phyloP scores from a whole-genome alignment of 2,797 vertebrate genomes.

The Sarcoramphus papa region DNA sequence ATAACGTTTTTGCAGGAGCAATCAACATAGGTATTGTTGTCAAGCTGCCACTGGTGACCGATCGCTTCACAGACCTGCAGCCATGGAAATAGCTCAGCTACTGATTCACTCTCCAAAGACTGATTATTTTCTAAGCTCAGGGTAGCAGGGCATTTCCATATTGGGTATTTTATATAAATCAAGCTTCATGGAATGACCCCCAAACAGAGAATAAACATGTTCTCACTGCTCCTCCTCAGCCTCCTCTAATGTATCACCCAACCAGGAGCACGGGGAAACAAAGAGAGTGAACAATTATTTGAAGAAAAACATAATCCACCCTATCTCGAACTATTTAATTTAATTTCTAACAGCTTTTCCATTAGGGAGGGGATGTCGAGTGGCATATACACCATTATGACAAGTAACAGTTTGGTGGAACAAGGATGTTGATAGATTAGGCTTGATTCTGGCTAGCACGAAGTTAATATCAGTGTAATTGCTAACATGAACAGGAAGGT shows the following conservation, averaged over 20 bases:
- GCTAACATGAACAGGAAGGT: background rate
- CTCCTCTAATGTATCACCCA: background rate
- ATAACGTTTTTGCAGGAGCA: background rate
- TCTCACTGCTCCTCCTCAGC: background rate
- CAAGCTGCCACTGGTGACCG: background rate
- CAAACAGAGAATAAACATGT: background rate
- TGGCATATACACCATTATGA: background rate
- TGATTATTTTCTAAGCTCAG: background rate
- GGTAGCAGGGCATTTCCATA: background rate
- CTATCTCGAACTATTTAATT: background rate
- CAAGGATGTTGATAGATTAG: background rate
- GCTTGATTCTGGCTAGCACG: background rate
- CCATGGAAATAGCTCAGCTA: background rate
- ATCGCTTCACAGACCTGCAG: background rate
- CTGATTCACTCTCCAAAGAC: background rate
- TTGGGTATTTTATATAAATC: background rate
- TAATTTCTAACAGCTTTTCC: background rate
- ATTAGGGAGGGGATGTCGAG: background rate
- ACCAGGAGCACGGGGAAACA: background rate
- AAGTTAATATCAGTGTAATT: background rate
- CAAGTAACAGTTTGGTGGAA: background rate
- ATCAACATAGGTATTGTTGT: background rate
- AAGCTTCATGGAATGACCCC: background rate
- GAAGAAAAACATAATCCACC: background rate
- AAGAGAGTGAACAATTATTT: background rate